Conservation (phyloP, 2,113 vertebrate species). For the Craseonycteris thonglongyai region DNA sequence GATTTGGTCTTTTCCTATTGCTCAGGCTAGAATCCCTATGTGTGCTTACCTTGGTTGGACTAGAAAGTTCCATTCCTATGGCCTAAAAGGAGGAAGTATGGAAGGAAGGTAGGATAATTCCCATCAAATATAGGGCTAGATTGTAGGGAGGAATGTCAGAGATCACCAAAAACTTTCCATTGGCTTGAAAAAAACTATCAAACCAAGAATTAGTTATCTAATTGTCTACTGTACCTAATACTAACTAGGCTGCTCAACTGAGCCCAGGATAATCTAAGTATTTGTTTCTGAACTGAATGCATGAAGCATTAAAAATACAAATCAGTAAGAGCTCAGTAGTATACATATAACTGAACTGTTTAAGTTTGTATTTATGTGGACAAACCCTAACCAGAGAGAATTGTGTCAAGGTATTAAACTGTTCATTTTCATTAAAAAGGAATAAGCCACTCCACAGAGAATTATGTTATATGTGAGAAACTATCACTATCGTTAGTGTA, state of each 20-base stretch:
- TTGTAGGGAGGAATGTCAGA: not conserved
- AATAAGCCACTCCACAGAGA: not conserved
- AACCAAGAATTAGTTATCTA: not conserved
- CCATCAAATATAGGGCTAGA: not conserved
- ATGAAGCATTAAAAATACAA: not conserved
- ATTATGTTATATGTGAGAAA: not conserved
- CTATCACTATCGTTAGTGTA: no score
- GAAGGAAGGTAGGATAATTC: not conserved
- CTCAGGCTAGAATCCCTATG: not conserved
- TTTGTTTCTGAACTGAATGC: not conserved
- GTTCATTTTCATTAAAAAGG: constrained; percentile 26
- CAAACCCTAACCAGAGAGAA: not conserved
- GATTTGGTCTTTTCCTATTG: not conserved
- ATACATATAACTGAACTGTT: not conserved
- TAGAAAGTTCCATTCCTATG: not conserved
- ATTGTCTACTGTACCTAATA: not conserved
- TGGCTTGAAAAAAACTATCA: not conserved
- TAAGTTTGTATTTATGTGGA: not conserved
- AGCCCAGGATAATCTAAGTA: not conserved
- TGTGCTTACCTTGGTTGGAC: not conserved
- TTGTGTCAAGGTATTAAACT: not conserved
- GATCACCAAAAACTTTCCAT: not conserved
- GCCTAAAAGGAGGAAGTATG: not conserved
- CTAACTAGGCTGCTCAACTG: not conserved
- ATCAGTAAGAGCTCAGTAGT: not conserved